phyloP scores from a whole-genome alignment of 2,888 invertebrate genomes.

The Cheilosia vernalis region DNA sequence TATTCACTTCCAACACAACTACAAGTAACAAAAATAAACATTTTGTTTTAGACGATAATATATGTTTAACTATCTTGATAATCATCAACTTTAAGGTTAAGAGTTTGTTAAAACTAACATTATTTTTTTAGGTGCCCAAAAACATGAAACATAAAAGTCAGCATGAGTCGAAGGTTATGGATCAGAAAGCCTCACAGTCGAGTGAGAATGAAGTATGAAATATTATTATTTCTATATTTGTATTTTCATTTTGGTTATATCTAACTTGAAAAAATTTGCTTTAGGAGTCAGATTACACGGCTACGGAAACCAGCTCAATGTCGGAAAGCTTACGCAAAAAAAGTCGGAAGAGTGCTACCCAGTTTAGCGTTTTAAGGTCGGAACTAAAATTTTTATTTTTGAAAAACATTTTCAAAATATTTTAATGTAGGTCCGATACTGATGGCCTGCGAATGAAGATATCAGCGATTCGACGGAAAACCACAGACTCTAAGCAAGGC shows the following conservation, averaged over 20 bases:
- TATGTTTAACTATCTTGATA: no score
- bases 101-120: not conserved
- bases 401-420: not conserved
- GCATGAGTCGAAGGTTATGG: slow-evolving; percentile 62
- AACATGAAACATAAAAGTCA: slow-evolving; percentile 71
- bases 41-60: no score
- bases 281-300: slow-evolving; percentile 79
- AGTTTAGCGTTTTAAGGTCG: slow-evolving; percentile 79
- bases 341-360: slow-evolving; percentile 77
- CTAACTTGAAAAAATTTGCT: not conserved
- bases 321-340: slow-evolving; percentile 72
- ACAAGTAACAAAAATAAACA: no score
- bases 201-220: slow-evolving; percentile 81
- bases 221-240: not conserved
- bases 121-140: slow-evolving; percentile 47
- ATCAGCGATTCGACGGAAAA: slow-evolving; percentile 81
- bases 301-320: slow-evolving; percentile 80
- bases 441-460: slow-evolving; percentile 83
- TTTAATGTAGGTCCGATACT: slow-evolving; percentile 80
- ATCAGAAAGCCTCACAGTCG: slow-evolving; percentile 75
- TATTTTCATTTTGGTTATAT: not conserved
- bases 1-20: no score
- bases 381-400: not conserved
- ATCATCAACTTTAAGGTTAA: no score
- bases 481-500: slow-evolving; percentile 39